Evolutionary conservation across 2,888 invertebrate genomes (phyloP), one percentile per base, ranked within the genome.

Genomic region (Syrista parreyssii): DNA sequence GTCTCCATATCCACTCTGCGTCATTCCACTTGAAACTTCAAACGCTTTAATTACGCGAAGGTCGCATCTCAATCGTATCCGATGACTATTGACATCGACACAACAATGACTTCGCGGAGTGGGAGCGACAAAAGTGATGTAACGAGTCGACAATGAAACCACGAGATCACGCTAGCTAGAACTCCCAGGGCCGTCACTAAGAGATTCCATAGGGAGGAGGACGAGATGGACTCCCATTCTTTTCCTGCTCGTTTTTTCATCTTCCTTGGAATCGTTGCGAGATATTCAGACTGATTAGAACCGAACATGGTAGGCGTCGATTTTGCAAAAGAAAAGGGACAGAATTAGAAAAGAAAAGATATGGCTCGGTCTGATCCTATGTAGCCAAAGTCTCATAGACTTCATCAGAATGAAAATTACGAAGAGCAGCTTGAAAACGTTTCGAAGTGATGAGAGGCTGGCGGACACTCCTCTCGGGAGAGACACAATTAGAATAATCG

Each of bases 31-130:
- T 73, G 82, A 83, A 84, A 84, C 81, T 82, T 88, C 84, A 88
- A 89, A 84, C 85, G 86, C 83, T 87, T 88, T 89, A 88, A 90
- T 90, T 89, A 87, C 87, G 84, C 86, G 86, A 89, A 90, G 89
- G 90, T 85, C 87, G 84, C 83, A 82, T 83, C 83, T 86, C 85
- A 85, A 86, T 88, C 84, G 85, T 82, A 79, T 83, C 80, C 83
- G 86, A 88, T 85, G 84, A 82, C 87, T 86, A 86, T 88, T 84
- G 86, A 84, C 82, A 86, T 86, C 86, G 85, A 83, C 83, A 83
- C 79, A 84, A 86, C 84, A 83, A 83, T 84, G 83, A 82, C 79
- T 68, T 73, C 80, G 80, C 82, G 80, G 78, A 78, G 79, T 79
- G 80, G 73, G 78, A 84, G 84, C 84, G 87, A 87, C 86, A 86